A percentile compares a stretch with the other conserved stretches of the same genome.
Evolutionary conservation across 23 tunicate genomes (phyloP).

Genomic region (Corella eumyota): DNA sequence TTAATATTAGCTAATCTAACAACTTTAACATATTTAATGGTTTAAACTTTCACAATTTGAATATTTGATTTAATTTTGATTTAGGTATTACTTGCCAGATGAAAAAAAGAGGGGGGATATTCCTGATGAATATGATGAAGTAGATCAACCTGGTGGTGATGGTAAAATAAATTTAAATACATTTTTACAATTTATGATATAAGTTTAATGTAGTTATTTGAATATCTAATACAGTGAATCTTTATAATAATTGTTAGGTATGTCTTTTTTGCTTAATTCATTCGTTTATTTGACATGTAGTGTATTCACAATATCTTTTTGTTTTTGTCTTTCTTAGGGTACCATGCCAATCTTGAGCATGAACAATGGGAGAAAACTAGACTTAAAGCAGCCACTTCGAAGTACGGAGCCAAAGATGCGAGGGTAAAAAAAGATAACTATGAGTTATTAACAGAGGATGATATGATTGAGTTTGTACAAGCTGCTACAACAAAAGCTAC

Average conservation of each 20-base stretch:
- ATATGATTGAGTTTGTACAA: slow-evolving; percentile 95
- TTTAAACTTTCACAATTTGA: not conserved
- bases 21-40: no score
- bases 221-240: not conserved
- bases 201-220: not conserved
- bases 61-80: not conserved
- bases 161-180: not conserved
- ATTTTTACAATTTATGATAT: not conserved
- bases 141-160: slow-evolving; percentile 25
- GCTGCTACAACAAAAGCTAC: slow-evolving; percentile 87
- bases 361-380: slow-evolving; percentile 88
- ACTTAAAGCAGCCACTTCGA: slow-evolving; percentile 59
- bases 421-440: slow-evolving; percentile 48
- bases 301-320: no score
- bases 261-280: no score
- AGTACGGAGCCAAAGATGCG: slow-evolving; percentile 81
- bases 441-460: slow-evolving; percentile 92
- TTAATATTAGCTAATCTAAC: no score
- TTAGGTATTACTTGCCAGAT: slow-evolving; percentile 76
- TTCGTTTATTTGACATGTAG: no score
- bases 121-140: slow-evolving; percentile 84
- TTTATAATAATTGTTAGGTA: no score
- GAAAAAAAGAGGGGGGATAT: slow-evolving; percentile 61
- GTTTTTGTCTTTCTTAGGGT: no score
- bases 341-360: slow-evolving; percentile 60